phyloP scores from a whole-genome alignment of 37 sponge, comb jelly and placozoan genomes.

The Crambe crambe region DNA sequence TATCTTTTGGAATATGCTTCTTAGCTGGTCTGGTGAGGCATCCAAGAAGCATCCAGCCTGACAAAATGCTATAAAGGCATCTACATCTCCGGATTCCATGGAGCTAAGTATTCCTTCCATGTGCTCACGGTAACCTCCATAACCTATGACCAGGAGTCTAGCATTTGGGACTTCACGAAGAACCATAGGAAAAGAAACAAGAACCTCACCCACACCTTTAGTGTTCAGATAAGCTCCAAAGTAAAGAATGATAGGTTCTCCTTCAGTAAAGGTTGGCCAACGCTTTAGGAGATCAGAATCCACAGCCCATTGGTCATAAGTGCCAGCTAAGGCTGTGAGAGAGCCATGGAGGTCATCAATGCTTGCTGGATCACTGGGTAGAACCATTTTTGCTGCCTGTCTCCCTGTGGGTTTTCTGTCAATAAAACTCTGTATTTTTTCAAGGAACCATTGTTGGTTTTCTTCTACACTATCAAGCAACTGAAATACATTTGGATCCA shows the following conservation, averaged over 20 bases:
- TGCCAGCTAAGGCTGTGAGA: conserved; percentile 2
- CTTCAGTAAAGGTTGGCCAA: conserved; percentile 21
- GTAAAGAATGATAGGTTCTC: conserved; percentile 21
- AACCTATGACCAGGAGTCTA: conserved; percentile 26
- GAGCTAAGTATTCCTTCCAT: conserved; percentile 40
- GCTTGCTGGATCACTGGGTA: conserved; percentile 7
- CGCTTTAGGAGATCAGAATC: conserved; percentile 31
- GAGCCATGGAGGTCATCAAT: neutral
- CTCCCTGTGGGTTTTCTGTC: conserved; percentile 19
- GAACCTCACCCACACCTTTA: conserved; percentile 28
- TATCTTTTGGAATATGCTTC: too few relatives aligned
- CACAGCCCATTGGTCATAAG: conserved; percentile 26
- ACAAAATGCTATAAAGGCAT: conserved; percentile 14
- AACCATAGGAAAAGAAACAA: conserved; percentile 13
- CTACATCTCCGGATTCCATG: conserved; percentile 18
- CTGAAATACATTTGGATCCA: too few relatives aligned
- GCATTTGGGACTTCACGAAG: conserved; percentile 26
- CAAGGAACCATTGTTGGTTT: too few relatives aligned
- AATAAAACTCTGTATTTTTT: too few relatives aligned
- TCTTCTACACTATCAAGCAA: too few relatives aligned
- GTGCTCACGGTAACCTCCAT: conserved; percentile 30
- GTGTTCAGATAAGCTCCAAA: conserved; percentile 39
- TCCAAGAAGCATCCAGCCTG: conserved; percentile 34
- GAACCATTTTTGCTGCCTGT: neutral
- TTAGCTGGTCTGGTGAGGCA: too few relatives aligned